phyloP scores from a whole-genome alignment of 2,888 invertebrate genomes.

The Laspeyria flexula region DNA sequence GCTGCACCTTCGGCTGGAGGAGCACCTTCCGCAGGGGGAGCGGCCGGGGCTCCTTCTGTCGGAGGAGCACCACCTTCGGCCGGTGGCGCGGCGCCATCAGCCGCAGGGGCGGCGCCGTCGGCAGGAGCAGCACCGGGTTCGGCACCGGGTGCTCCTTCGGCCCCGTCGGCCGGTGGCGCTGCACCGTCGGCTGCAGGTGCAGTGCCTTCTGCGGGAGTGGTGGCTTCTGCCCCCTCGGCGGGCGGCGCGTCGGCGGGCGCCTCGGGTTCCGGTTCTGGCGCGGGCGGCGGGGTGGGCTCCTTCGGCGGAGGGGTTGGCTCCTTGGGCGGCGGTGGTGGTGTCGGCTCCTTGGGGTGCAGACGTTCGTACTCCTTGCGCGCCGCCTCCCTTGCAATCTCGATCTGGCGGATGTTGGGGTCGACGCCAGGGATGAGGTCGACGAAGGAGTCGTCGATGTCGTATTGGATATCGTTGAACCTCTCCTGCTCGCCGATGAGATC shows the following conservation, averaged over 20 bases:
- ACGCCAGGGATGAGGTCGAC: constrained; percentile 91
- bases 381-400: constrained; percentile 40
- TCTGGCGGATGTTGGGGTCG: constrained; percentile 73
- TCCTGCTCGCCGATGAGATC: constrained; percentile 95
- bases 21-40: constrained; percentile 57
- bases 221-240: constrained; percentile 46
- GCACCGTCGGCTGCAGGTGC: constrained; percentile 51
- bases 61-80: constrained; percentile 51
- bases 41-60: constrained; percentile 48
- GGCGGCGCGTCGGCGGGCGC: constrained; percentile 26
- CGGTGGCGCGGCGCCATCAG: constrained; percentile 56
- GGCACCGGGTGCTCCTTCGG: constrained; percentile 48
- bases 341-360: constrained; percentile 44
- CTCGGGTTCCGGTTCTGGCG: constrained; percentile 45
- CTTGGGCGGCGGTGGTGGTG: constrained; percentile 44
- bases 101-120: constrained; percentile 58
- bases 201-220: constrained; percentile 43
- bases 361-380: constrained; percentile 50
- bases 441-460: constrained; percentile 97
- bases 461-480: constrained; percentile 96
- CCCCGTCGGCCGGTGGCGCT: constrained; percentile 31
- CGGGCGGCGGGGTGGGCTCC: constrained; percentile 42
- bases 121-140: constrained; percentile 36
- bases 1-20: constrained; percentile 48
- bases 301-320: constrained; percentile 45